Evolutionary conservation across 1,140 invertebrate genomes (phyloP).

Genomic region (Neodiprion virginianus): DNA sequence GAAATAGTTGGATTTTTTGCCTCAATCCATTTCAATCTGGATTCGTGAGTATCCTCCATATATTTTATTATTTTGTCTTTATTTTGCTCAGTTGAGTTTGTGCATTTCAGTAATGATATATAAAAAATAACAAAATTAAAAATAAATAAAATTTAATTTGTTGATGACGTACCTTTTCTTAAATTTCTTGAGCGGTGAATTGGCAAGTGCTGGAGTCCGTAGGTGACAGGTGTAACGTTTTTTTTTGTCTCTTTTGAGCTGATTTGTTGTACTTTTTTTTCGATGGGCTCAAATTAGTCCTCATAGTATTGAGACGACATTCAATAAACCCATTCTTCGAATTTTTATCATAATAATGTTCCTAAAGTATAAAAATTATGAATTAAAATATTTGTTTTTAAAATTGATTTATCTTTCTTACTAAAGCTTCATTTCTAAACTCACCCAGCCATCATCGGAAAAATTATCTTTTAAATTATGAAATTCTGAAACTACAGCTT

Average conservation of each 20-base stretch:
- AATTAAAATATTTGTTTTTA: background rate
- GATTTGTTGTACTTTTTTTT: constrained; percentile 13
- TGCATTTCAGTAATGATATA: constrained; percentile 12
- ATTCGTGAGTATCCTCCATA: background rate
- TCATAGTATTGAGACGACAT: constrained; percentile 8
- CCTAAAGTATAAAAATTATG: background rate
- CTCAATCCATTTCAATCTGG: background rate
- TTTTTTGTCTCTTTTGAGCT: background rate
- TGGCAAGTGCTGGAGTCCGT: background rate
- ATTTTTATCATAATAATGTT: constrained; percentile 16
- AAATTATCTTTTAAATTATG: constrained; percentile 14
- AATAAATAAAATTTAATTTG: background rate
- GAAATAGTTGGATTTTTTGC: background rate
- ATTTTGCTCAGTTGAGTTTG: background rate
- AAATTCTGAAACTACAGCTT: constrained; percentile 22
- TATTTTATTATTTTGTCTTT: background rate
- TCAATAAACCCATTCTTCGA: constrained; percentile 15
- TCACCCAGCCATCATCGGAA: constrained; percentile 15
- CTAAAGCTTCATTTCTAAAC: background rate
- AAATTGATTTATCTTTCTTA: background rate
- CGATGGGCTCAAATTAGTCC: constrained; percentile 5
- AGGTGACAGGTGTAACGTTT: background rate
- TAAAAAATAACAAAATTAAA: background rate
- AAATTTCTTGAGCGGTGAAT: background rate
- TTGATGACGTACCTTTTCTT: background rate